These are phyloP conservation scores for Tympanoctomys barrerae DNA, from an alignment of 2,797 vertebrate genomes.

Conservation along the genomic window DNA sequence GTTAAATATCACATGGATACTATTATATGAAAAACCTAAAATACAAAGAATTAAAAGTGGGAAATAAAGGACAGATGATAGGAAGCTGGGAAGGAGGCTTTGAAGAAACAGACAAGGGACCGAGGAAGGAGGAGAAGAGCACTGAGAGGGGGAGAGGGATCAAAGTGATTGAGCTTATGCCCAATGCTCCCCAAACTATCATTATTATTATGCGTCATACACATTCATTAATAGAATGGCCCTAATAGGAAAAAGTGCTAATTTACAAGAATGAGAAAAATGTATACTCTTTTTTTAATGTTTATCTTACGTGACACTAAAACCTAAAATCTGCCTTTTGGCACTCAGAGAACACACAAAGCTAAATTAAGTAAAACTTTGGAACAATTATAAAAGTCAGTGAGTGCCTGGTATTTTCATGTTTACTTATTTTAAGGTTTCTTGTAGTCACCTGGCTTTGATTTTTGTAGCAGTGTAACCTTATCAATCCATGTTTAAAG, in stretches of 20 bases:
- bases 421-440: conserved; percentile 35
- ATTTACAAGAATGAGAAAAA: not conserved
- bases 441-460: not conserved
- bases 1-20: not conserved
- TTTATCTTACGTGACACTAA: not conserved
- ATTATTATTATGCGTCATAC: not conserved
- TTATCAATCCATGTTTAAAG: not conserved
- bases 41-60: not conserved
- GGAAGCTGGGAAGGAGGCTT: not conserved
- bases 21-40: not conserved
- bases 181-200: not conserved
- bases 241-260: not conserved
- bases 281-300: not conserved
- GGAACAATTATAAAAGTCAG: not conserved
- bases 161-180: not conserved
- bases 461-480: not conserved
- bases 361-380: conserved; percentile 24
- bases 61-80: not conserved
- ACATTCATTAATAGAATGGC: not conserved
- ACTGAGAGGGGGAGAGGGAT: not conserved
- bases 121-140: not conserved
- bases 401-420: not conserved
- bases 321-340: conserved; percentile 45
- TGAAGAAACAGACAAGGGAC: not conserved
- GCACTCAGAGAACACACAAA: conserved; percentile 29